Conservation (phyloP, 2,888 invertebrate genomes). For the Tolmerus cingulatus region DNA sequence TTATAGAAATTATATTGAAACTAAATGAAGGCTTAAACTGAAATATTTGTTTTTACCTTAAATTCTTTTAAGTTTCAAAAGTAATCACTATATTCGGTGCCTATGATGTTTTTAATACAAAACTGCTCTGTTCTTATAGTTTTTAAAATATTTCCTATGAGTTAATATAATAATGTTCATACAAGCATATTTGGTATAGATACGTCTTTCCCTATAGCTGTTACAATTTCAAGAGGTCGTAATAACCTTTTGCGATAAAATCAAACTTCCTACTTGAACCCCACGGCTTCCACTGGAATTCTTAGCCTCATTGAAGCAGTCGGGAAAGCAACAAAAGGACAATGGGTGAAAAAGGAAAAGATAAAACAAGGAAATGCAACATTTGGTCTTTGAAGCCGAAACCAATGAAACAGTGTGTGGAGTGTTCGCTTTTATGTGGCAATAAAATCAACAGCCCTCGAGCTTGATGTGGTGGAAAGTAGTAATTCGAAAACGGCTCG, state of each 20-base stretch:
- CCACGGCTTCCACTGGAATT: background rate
- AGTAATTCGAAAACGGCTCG: background rate
- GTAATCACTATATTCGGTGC: too few relatives aligned
- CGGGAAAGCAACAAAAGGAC: background rate
- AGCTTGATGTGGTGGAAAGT: conserved; percentile 8
- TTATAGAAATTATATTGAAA: too few relatives aligned
- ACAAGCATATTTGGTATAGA: too few relatives aligned
- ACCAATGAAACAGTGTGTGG: background rate
- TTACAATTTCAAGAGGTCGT: background rate
- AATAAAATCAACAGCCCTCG: conserved; percentile 10
- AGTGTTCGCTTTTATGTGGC: background rate
- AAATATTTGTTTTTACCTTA: too few relatives aligned
- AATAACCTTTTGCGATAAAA: background rate
- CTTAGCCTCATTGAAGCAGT: background rate
- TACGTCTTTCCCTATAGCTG: background rate
- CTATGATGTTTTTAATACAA: too few relatives aligned
- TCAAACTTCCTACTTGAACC: background rate
- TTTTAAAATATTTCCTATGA: too few relatives aligned
- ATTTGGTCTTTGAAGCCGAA: background rate
- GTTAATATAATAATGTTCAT: too few relatives aligned
- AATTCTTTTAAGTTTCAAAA: too few relatives aligned
- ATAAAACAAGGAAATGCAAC: background rate
- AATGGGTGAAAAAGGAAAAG: background rate
- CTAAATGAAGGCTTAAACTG: too few relatives aligned
- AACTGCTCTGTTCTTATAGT: too few relatives aligned